Evolutionary conservation across 2,113 vertebrate genomes (phyloP), one percentile per base, ranked within the genome.

Genomic region (Donacobius atricapilla): DNA sequence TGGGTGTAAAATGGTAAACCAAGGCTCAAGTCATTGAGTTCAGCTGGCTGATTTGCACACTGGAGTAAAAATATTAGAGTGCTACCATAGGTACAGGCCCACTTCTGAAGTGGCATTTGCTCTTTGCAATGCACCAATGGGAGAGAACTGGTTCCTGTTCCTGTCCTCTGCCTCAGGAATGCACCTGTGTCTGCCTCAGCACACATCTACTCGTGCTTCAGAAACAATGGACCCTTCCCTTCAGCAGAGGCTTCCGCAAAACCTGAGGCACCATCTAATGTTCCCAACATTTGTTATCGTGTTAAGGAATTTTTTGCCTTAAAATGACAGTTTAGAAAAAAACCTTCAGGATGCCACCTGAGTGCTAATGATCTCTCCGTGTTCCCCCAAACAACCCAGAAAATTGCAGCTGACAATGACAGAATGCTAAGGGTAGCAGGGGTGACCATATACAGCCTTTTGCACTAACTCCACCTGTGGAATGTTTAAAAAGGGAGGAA

Each of bases 391-490:
- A 37, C 0, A 5, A 40, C 9, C 14, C 14, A 39, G 40, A 87
- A 79, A 75, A 75, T 4, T 57, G 50, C 51, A 75, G 44, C 30
- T 56, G 40, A 40, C 2, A 6, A n/a, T 69, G 65, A 42, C 11
- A 47, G 54, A 73, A 65, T 51, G 37, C 28, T 51, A 33, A 53
- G 18, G 56, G 33, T 9, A 68, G 63, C 10, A 61, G 27, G 33
- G 39, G 25, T 2, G 7, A 27, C 17, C 21, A 57, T 1, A n/a
- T 4, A 30, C 12, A 58, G 37, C 11, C 19, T 58, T 78, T 25
- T 53, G n/a, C 58, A 50, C 0, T 0, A 28, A 14, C 21, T 54
- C 24, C 57, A 51, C 0, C 0, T 10, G n/a, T 40, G 51, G 44
- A 89, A 71, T 27, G 33, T 44, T 12, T 40, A 40, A 50, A 75